Percentiles rank a stretch among this genome's conserved stretches.
Conservation (phyloP, 2,113 vertebrate species). For the Clinocottus analis region DNA sequence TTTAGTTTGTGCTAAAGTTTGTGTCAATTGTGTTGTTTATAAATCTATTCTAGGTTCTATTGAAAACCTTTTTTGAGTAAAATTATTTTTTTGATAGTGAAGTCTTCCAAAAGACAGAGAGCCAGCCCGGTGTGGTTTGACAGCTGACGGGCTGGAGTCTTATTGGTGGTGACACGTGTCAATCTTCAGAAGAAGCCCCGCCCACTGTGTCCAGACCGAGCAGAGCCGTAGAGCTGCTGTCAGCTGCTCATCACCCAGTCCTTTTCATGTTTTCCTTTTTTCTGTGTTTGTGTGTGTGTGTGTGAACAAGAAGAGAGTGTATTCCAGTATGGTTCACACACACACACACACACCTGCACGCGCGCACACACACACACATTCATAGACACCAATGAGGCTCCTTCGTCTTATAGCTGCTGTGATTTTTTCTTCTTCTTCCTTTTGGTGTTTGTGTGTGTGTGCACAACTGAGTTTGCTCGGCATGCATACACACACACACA, state of each 20-base stretch:
- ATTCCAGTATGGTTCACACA: conserved; percentile 39
- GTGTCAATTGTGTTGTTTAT: background rate
- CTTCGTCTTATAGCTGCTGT: conserved; percentile 52
- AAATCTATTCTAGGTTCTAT: conserved; percentile 1
- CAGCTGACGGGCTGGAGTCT: conserved; percentile 27
- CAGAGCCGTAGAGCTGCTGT: conserved; percentile 67
- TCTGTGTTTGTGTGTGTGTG: conserved; percentile 51
- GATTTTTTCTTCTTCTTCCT: conserved; percentile 27
- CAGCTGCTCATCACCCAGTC: conserved; percentile 79
- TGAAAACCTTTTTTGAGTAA: conserved; percentile 31
- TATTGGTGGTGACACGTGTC: conserved; percentile 69
- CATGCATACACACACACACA: conserved; percentile 40
- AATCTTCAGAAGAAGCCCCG: conserved; percentile 56
- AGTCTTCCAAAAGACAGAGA: conserved; percentile 14
- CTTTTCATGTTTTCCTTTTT: conserved; percentile 76
- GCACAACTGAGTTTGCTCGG: conserved; percentile 28
- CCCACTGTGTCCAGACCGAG: conserved; percentile 65
- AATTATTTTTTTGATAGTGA: background rate
- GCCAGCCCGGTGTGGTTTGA: conserved; percentile 8
- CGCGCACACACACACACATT: conserved; percentile 17
- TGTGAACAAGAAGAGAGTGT: conserved; percentile 61
- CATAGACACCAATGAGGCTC: conserved; percentile 38
- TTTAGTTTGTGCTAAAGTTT: background rate
- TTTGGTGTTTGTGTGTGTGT: conserved; percentile 34
- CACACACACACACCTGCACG: conserved; percentile 32